Conservation (phyloP, 2,797 vertebrate species). For the Chiroxiphia lanceolata region DNA sequence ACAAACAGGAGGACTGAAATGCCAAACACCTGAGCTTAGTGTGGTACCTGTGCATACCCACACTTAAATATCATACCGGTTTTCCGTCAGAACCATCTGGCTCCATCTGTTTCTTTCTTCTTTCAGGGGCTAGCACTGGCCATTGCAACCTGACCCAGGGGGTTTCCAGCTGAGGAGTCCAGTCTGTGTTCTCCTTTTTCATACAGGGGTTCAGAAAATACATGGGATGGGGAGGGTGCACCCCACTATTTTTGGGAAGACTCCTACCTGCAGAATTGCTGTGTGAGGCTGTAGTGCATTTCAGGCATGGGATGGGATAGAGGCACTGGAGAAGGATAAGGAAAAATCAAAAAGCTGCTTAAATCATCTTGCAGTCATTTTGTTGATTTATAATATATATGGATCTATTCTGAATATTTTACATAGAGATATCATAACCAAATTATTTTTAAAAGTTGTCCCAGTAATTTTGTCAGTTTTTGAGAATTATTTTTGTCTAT, state of each 20-base stretch:
- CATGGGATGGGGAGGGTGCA: fast-evolving
- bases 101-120: background rate
- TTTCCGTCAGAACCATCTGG: background rate
- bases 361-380: background rate
- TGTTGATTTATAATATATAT: background rate
- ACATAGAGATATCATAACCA: background rate
- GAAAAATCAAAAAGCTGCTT: background rate
- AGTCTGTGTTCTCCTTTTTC: background rate
- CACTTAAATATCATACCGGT: fast-evolving
- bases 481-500: background rate
- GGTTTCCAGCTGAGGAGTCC: background rate
- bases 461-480: background rate
- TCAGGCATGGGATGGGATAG: background rate
- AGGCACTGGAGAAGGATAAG: background rate
- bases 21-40: background rate
- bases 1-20: background rate
- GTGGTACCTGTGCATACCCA: background rate
- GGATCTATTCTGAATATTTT: background rate
- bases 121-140: background rate
- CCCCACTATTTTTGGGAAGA: background rate
- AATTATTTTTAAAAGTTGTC: background rate
- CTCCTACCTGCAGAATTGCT: background rate
- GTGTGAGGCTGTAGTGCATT: background rate
- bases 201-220: background rate
- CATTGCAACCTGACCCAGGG: background rate